Percentiles rank a stretch among this genome's conserved stretches.
Conservation (phyloP, 2,888 invertebrate species). For the Mylabris sibirica region DNA sequence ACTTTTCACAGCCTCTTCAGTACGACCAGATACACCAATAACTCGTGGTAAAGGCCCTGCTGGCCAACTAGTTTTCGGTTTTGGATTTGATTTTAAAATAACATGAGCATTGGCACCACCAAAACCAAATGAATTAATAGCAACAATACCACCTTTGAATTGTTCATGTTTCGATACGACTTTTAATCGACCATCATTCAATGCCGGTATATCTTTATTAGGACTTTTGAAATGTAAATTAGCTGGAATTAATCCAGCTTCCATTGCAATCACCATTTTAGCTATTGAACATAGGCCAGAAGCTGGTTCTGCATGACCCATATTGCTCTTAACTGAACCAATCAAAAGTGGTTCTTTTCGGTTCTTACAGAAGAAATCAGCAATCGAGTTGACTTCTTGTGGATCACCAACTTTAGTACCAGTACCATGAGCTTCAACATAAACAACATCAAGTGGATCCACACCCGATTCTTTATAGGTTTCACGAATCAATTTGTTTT, state of each 20-base stretch:
- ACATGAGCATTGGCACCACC: slow-evolving; percentile 97
- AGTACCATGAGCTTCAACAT: slow-evolving; percentile 98
- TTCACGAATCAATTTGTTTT: slow-evolving; percentile 82
- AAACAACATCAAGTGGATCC: slow-evolving; percentile 82
- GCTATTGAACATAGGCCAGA: slow-evolving; percentile 91
- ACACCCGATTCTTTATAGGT: slow-evolving; percentile 86
- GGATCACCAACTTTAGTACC: slow-evolving; percentile 99
- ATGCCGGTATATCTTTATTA: slow-evolving; percentile 90
- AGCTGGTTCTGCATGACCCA: slow-evolving; percentile 97
- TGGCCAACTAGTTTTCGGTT: slow-evolving; percentile 69
- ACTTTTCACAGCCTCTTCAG: slow-evolving; percentile 76
- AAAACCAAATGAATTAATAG: slow-evolving; percentile 97
- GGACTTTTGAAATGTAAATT: slow-evolving; percentile 90
- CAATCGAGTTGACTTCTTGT: slow-evolving; percentile 94
- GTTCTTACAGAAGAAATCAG: slow-evolving; percentile 87
- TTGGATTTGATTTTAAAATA: slow-evolving; percentile 80
- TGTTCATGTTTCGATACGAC: slow-evolving; percentile 84
- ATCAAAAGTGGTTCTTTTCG: slow-evolving; percentile 82
- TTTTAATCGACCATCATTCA: slow-evolving; percentile 88
- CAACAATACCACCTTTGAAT: slow-evolving; percentile 92
- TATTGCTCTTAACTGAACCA: slow-evolving; percentile 97
- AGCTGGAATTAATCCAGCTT: slow-evolving; percentile 84
- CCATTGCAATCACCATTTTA: slow-evolving; percentile 93
- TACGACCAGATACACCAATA: slow-evolving; percentile 84
- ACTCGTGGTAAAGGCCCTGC: slow-evolving; percentile 71